These are phyloP conservation scores for Hozukius guyotensis DNA, from an alignment of 2,797 vertebrate genomes.

Conservation along the genomic window DNA sequence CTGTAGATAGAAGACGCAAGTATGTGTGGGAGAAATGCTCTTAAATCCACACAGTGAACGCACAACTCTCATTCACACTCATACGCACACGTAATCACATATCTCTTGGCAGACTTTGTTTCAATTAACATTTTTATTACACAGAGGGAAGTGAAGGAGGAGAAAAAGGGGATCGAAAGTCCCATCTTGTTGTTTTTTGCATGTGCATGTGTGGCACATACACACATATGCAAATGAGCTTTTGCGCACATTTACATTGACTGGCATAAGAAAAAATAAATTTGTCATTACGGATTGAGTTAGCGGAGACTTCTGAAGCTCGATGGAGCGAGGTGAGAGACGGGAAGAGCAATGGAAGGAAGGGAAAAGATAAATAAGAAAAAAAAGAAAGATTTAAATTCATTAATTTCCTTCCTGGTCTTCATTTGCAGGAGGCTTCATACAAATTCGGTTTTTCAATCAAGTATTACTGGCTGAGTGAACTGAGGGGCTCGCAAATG, in stretches of 20 bases:
- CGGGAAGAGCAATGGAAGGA: slow-evolving; percentile 20
- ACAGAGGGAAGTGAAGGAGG: slow-evolving; percentile 36
- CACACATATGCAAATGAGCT: slow-evolving; percentile 17
- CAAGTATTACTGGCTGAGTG: slow-evolving; percentile 56
- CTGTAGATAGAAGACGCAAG: slow-evolving; percentile 8
- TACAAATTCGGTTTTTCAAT: slow-evolving; percentile 68
- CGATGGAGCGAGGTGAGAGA: not conserved
- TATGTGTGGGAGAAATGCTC: slow-evolving; percentile 50
- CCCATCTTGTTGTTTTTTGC: slow-evolving; percentile 15
- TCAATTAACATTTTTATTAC: slow-evolving; percentile 83
- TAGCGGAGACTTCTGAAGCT: slow-evolving; percentile 29
- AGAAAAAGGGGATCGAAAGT: slow-evolving; percentile 42
- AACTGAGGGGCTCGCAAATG: slow-evolving; percentile 58
- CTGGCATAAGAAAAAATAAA: slow-evolving; percentile 30
- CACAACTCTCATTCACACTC: slow-evolving; percentile 19
- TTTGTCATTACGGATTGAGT: slow-evolving; percentile 36
- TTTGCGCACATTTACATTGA: slow-evolving; percentile 34
- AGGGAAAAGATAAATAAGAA: slow-evolving; percentile 37
- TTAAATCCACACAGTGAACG: slow-evolving; percentile 38
- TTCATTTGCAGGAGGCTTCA: slow-evolving; percentile 49
- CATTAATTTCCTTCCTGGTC: slow-evolving; percentile 52
- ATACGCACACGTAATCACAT: slow-evolving; percentile 47
- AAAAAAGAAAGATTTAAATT: slow-evolving; percentile 20
- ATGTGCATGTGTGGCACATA: not conserved
- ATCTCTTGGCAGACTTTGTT: slow-evolving; percentile 73